phyloP scores from a whole-genome alignment of 2,797 vertebrate genomes.

The Gadopsis bispinosus region DNA sequence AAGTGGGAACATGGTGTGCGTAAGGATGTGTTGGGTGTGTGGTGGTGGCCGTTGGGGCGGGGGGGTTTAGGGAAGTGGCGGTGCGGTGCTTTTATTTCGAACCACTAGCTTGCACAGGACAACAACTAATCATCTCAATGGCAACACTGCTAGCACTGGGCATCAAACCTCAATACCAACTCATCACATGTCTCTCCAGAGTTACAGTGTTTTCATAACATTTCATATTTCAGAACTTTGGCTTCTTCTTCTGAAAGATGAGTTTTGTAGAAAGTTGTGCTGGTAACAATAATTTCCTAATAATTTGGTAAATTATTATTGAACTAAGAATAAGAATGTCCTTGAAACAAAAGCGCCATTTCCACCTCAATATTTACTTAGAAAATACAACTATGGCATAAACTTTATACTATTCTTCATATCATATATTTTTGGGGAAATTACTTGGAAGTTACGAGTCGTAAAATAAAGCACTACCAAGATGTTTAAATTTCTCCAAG shows the following conservation, averaged over 20 bases:
- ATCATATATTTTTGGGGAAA: too few species aligned
- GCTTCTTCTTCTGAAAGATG: neutral
- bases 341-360: too few species aligned
- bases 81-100: neutral
- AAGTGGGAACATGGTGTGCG: constrained; percentile 3
- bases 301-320: neutral
- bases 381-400: too few species aligned
- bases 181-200: neutral
- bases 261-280: neutral
- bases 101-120: neutral
- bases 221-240: neutral
- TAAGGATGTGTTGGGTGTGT: constrained; percentile 1
- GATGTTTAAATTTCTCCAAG: neutral
- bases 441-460: neutral
- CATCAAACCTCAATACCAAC: neutral
- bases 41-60: neutral
- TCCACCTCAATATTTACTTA: too few species aligned
- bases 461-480: neutral
- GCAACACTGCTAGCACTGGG: too few species aligned
- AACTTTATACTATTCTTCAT: too few species aligned
- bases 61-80: neutral
- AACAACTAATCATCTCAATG: neutral
- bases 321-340: neutral
- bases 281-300: neutral
- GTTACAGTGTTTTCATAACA: neutral